Evolutionary conservation across 2,888 invertebrate genomes (phyloP), one percentile per base, ranked within the genome.

Genomic region (Tetragnatha montana): DNA sequence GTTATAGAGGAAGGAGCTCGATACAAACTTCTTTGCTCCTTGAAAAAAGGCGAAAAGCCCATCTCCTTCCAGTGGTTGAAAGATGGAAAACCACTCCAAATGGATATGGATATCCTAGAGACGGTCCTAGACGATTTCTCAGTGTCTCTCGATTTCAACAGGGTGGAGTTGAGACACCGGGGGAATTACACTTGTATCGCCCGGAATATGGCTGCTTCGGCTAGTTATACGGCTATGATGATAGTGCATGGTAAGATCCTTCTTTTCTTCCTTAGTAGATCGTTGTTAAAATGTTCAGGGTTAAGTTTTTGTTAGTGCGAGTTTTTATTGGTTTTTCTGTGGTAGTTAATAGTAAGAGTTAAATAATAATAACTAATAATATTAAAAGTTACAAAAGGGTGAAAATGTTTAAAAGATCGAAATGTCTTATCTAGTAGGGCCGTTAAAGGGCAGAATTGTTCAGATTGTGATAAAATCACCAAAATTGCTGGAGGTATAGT

Each of bases 1-100:
- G 94, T 94, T 92, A 93, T 95, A 83, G 94, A 94, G 91, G 93
- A 93, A 91, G 94, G 94, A 75, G 93, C 93, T 91, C 92, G 94
- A 88, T 93, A 93, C 84, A 93, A 93, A 91, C 93, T 93, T 83
- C 92, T 94, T 81, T 94, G 94, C 92, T 93, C 93, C 84, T 93
- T 94, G 60, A 93, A 92, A 4, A 92, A 92, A 91, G 93, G 94
- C 6, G 94, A 94, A 81, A 88, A 89, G 10, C 91, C 92, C 73
- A 85, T 92, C 71, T 92, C 92, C 79, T 93, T 94, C 80, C 92
- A 92, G 68, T 94, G 94, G 94, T 92, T 93, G 88, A 94, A 92
- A 88, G 92, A 92, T 81, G 91, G 91, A 14, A 88, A 89, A 49
- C 81, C 88, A 14, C 92, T 94, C 69, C 92, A 92, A 6, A 92